Percentiles rank a stretch among this genome's conserved stretches.
Conservation (phyloP, 2,113 vertebrate genomes). For the Gulo gulo region DNA sequence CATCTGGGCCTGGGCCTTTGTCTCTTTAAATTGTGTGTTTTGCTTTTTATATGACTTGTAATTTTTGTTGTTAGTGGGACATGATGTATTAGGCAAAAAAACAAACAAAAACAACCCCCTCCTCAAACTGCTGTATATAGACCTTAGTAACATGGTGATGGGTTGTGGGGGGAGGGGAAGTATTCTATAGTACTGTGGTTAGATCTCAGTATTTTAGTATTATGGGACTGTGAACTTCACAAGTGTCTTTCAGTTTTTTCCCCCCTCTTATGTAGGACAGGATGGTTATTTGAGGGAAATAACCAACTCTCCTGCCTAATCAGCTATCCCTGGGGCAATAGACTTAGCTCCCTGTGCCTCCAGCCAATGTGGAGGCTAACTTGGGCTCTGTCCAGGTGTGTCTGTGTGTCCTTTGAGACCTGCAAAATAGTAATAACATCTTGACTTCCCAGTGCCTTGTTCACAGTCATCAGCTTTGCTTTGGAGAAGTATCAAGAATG, state of each 20-base stretch:
- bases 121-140: not conserved
- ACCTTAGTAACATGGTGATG: not conserved
- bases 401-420: slow-evolving; percentile 3
- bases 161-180: not conserved
- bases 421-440: not conserved
- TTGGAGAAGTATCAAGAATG: not conserved
- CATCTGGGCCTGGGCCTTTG: not conserved
- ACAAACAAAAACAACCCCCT: not conserved
- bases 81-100: not conserved
- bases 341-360: not conserved
- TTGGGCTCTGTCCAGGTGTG: not conserved
- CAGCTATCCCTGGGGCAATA: not conserved
- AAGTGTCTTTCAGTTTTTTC: not conserved
- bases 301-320: not conserved
- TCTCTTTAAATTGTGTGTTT: not conserved
- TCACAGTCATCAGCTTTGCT: not conserved
- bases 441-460: not conserved
- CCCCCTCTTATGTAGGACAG: not conserved
- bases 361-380: not conserved
- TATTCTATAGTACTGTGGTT: not conserved
- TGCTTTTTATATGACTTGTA: not conserved
- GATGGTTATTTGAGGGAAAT: not conserved
- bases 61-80: not conserved
- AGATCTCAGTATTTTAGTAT: not conserved
- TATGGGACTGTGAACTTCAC: not conserved